Base-by-base conservation (phyloP, 2,888 invertebrate genomes). In the Halictus ligatus region DNA sequence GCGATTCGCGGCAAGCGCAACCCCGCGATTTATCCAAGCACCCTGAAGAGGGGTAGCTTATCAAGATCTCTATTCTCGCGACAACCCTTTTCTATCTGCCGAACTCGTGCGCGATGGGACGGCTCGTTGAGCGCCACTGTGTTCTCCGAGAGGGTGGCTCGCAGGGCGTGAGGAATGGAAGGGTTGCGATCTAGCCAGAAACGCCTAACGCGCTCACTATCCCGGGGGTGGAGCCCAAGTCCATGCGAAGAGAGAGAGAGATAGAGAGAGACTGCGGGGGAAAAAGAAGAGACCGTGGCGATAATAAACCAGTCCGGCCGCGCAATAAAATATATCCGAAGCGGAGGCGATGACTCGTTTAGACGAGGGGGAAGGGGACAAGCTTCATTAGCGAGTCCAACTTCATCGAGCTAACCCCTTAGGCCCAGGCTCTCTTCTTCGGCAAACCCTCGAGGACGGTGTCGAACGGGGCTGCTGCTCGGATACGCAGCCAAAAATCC, bases 251-350 rank as follows among this genome's bases (percentile, higher is more conserved):
- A 60, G 80, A 76, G 83, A 91, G 91, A 93, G 93, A 35, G 2
- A 35, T 1, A 35, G 60, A 81, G 85, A 50, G 78, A 76, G 83
- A 71, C 67, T 78, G 84, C 80, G 75, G 50, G 83, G 73, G 82
- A 85, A 87, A 88, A 88, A 90, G 89, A 89, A 86, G 85, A 85
- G 90, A 89, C 81, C 85, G 88, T 87, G 92, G 92, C 90, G 93
- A 95, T 94, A 94, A 95, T 94, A 94, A 94, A 94, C 88, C 94
- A 91, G 92, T 89, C 92, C 90, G 92, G 92, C 90, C 91, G 91
- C 88, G 93, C 94, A 94, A 94, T 94, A 95, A 94, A 95, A 94
- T 94, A 94, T 94, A 95, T 94, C 93, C 92, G 92, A 94, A 93
- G 93, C 93, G 92, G 93, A 93, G 94, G 93, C 94, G 95, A 94